phyloP scores from a whole-genome alignment of 2,797 vertebrate genomes.

The Protonibea diacanthus region DNA sequence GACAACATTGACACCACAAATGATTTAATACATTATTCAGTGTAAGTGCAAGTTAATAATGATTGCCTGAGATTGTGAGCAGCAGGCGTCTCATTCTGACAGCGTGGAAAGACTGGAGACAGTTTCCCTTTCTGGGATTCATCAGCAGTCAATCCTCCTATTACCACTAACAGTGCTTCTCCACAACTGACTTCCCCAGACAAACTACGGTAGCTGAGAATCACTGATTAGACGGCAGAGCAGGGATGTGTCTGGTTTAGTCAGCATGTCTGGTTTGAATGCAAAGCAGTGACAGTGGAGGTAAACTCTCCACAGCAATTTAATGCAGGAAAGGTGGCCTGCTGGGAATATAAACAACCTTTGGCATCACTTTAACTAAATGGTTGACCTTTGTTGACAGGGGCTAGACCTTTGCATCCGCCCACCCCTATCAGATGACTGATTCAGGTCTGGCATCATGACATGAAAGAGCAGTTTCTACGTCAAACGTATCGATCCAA shows the following conservation, averaged over 20 bases:
- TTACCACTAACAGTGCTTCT: slow-evolving; percentile 28
- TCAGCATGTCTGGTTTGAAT: slow-evolving; percentile 56
- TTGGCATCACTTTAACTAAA: background rate
- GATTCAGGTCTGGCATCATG: no score
- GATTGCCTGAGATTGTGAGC: background rate
- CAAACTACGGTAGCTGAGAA: slow-evolving; percentile 20
- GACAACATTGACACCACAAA: slow-evolving; percentile 19
- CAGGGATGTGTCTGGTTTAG: slow-evolving; percentile 39
- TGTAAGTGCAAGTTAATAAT: slow-evolving; percentile 9
- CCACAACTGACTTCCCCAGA: slow-evolving; percentile 16
- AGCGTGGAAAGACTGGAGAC: slow-evolving; percentile 3
- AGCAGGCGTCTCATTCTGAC: background rate
- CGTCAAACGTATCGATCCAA: no score
- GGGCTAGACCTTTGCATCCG: no score
- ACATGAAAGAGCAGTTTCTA: no score
- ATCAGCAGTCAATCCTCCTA: slow-evolving; percentile 34
- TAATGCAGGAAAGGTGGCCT: slow-evolving; percentile 8
- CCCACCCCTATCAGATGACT: no score
- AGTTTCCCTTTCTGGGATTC: slow-evolving; percentile 21
- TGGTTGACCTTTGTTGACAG: background rate
- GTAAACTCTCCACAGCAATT: slow-evolving; percentile 19
- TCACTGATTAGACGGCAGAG: slow-evolving; percentile 40
- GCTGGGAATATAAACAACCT: background rate
- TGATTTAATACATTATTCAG: slow-evolving; percentile 15
- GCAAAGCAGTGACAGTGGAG: slow-evolving; percentile 41